Percentiles rank a stretch among this genome's conserved stretches.
These are phyloP conservation scores for Gymnarchus niloticus DNA, from an alignment of 2,113 vertebrate genomes.

Conservation along the genomic window DNA sequence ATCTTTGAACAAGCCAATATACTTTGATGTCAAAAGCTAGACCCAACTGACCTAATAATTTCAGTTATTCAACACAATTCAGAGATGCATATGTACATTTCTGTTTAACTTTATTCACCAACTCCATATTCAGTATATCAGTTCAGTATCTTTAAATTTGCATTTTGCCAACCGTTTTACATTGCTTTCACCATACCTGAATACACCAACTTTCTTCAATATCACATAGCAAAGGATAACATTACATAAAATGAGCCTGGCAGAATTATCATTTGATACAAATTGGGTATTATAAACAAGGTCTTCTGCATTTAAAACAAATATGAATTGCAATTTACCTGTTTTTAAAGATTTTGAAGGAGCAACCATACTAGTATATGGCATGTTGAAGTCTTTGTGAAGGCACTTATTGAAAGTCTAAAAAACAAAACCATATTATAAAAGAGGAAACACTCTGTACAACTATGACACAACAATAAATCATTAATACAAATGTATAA, in stretches of 20 bases:
- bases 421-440: slow-evolving; percentile 18
- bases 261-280: not conserved
- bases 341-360: slow-evolving; percentile 44
- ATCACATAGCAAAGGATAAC: too few species aligned
- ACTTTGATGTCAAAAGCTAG: not conserved
- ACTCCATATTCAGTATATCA: not conserved
- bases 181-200: too few species aligned
- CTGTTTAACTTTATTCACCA: not conserved
- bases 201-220: too few species aligned
- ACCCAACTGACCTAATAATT: not conserved
- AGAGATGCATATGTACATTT: not conserved
- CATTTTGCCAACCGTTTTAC: not conserved
- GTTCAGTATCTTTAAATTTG: not conserved
- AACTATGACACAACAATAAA: not conserved
- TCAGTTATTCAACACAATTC: not conserved
- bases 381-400: slow-evolving; percentile 44
- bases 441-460: not conserved
- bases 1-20: slow-evolving; percentile 40
- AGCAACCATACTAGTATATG: slow-evolving; percentile 37
- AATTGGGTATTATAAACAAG: not conserved
- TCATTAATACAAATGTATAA: not conserved
- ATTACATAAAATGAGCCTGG: too few species aligned
- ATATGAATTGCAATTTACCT: slow-evolving; percentile 45
- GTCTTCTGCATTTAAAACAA: not conserved
- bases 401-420: slow-evolving; percentile 46